Evolutionary conservation across 2,113 vertebrate species (phyloP), one percentile per base, ranked within the genome.

Genomic region (Ascaphus truei): DNA sequence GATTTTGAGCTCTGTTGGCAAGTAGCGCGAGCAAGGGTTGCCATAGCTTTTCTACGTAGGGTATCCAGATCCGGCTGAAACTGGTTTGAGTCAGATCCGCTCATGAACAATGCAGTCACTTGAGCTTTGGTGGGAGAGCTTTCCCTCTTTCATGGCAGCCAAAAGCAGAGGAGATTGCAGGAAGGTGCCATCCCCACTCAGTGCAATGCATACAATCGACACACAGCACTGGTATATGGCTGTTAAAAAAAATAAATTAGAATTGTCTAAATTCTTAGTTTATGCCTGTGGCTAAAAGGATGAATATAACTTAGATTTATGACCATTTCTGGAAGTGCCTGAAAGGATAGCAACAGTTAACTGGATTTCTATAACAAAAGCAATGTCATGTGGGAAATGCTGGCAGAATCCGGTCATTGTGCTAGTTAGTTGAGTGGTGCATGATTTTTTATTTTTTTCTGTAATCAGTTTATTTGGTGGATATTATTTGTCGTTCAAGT

Each of bases 51-150:
- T 93, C 34, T 94, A 93, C 92, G 92, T 90, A 88, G 90, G 92
- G 88, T 94, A 94, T 95, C 91, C 91, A 91, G 93, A 96, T 94
- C 96, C 93, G 91, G 96, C 86, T 97, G 90, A 93, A 96, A 97
- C 95, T 91, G 93, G 96, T 98, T 98, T 96, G 92, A 96, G 92
- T 94, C 94, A 94, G 94, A 92, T 90, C 80, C 88, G 92, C 93
- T 93, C 87, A 84, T 92, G 92, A 96, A 95, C 94, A 98, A 98
- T 97, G 92, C 94, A 86, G 91, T 88, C 86, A 92, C 93, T n/a
- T 95, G 92, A 97, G 93, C 91, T 94, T 85, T 90, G 90, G 84
- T 88, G 84, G 88, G 89, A 92, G 86, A 91, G 89, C 85, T 83
- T 89, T 85, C 88, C 92, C 82, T n/a, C 89, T 89, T 93, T 80